Evolutionary conservation across 2,113 vertebrate species (phyloP), one percentile per base, ranked within the genome.

Genomic region (Ammodytes marinus): DNA sequence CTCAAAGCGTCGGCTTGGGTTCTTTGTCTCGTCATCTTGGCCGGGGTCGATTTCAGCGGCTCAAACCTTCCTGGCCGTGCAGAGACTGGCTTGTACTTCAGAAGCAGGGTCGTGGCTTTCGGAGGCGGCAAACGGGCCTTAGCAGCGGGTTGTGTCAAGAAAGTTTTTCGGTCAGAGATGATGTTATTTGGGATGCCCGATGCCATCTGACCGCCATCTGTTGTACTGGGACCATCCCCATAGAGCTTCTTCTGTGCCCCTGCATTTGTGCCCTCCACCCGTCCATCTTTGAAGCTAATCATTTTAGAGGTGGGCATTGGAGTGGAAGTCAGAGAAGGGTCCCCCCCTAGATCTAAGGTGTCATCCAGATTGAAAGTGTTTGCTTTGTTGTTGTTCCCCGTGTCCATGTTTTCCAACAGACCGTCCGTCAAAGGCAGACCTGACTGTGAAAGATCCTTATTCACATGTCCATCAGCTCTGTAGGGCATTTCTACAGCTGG

Each of bases 291-390:
- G 0, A 60, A 42, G 54, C 12, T 74, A 13, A 63, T 65, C 4
- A 77, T 27, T 75, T 81, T 90, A 67, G 43, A 66, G 27, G 17
- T 57, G 0, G 57, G 7, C 87, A 93, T 89, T 9, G 91, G 93
- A 0, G 91, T 94, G 9, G 93, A 94, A 5, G 90, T 88, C 10
- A 77, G 13, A 53, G 85, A 43, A 6, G 10, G 7, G 6, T 77
- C 77, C 9, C 5, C 9, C 45, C 10, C 82, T 13, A 89, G 80
- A 68, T 92, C 90, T 0, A 92, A 17, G 3, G 79, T 52, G 15
- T 92, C 89, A 58, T 93, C 90, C 53, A 86, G 70, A 65, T 77
- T 50, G 14, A 92, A 91, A 0, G 4, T 3, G 27, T 39, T 37
- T 8, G 27, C n/a, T n/a, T 85, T 89, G 74, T 46, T 57, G 43